Base-by-base conservation (phyloP, 2,113 vertebrate genomes). In the Sylvietta virens region DNA sequence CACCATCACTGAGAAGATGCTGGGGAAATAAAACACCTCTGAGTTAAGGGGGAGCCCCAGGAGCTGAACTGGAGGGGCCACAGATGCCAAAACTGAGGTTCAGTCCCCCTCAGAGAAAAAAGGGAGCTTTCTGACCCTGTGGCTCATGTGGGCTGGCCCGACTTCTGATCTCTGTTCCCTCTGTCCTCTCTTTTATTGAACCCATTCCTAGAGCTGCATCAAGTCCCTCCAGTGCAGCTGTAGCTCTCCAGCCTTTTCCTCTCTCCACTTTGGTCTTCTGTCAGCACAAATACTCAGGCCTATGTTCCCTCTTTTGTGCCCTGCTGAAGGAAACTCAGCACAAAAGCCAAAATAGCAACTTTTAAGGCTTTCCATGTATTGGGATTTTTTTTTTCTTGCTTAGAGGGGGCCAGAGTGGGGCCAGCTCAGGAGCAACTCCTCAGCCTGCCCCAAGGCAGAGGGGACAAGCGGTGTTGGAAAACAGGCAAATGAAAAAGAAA, bases 1-100 rank as follows among this genome's bases (percentile, higher is more conserved):
- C 42, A 23, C 12, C 56, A 2, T 9, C 67, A 1, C 0, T 1
- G 39, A n/a, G 60, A n/a, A 27, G 71, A 24, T 53, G 44, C 28
- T 65, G 71, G 13, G 8, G 31, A 11, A 64, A 48, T 64, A 47
- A 53, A 42, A 21, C 6, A 9, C 7, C 39, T 35, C 44, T 23
- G 18, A 56, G 14, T 4, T 27, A 42, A 60, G 44, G 58, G 37
- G 15, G 40, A 80, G 15, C 35, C 27, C 20, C 10, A 4, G 3
- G 39, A 66, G 44, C 77, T 47, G 70, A 58, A 7, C 24, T 51
- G 50, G 57, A 45, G 56, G 13, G 33, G 15, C 19, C 26, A 17
- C 26, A 40, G 45, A 11, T 35, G 27, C 37, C 37, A 45, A 69
- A 65, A 51, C 0, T 1, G 54, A 60, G 27, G 7, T 40, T 57